A percentile compares a stretch with the other conserved stretches of the same genome.
Evolutionary conservation across 2,113 vertebrate species (phyloP).

Genomic region (Halichoerus grypus): DNA sequence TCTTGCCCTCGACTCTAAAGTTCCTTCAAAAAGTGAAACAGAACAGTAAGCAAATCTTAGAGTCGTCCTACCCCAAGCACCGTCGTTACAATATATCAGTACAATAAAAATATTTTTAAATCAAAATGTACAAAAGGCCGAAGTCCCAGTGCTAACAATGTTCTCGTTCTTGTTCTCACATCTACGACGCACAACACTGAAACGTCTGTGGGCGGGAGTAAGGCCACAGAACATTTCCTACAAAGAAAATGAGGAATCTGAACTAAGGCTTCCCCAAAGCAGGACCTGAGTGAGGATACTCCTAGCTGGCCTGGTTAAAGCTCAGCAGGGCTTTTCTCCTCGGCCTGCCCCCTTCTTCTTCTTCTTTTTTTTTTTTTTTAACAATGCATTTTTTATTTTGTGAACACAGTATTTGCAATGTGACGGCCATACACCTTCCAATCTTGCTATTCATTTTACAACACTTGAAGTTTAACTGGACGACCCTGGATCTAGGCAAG

Average conservation of each 20-base stretch:
- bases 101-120: not conserved
- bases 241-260: not conserved
- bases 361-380: not conserved
- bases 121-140: not conserved
- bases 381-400: conserved; percentile 71
- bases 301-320: not conserved
- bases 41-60: not conserved
- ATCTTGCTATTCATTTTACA: not conserved
- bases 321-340: not conserved
- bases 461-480: conserved; percentile 65
- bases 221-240: not conserved
- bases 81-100: not conserved
- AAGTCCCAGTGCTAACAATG: not conserved
- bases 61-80: not conserved
- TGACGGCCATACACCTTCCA: conserved; percentile 73
- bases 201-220: not conserved
- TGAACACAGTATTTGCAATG: conserved; percentile 83
- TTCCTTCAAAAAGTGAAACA: conserved; percentile 19
- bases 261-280: not conserved
- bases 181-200: accelerated
- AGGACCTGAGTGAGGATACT: not conserved
- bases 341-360: not conserved
- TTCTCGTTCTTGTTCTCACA: not conserved
- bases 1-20: not conserved
- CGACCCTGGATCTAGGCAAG: conserved; percentile 58